Conservation (phyloP, 1,140 invertebrate species). For the Plutomurus gul region DNA sequence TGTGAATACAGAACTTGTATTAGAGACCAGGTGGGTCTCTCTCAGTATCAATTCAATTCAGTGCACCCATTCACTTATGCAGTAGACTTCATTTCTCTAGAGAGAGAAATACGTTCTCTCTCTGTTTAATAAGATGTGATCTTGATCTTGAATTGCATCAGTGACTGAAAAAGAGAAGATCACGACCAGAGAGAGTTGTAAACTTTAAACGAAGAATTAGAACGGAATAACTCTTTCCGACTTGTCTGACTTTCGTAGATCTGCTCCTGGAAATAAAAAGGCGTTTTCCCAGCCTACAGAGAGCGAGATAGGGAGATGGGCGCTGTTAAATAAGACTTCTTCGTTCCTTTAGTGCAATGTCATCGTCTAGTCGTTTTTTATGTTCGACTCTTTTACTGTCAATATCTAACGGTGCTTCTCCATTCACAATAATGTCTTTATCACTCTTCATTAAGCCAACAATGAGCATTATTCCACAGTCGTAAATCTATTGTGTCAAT, state of each 20-base stretch:
- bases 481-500: neutral
- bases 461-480: too few species aligned
- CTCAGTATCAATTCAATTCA: neutral
- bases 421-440: conserved; percentile 4
- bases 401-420: conserved; percentile 23
- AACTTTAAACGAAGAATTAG: neutral
- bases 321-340: neutral
- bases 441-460: neutral
- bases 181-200: neutral
- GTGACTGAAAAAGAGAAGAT: too few species aligned
- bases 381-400: neutral
- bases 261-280: neutral
- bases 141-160: conserved; percentile 11
- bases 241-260: too few species aligned
- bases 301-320: neutral
- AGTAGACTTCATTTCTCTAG: neutral
- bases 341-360: neutral
- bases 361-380: neutral
- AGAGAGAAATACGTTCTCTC: too few species aligned
- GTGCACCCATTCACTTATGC: neutral
- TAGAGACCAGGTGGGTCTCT: too few species aligned
- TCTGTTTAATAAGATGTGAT: neutral
- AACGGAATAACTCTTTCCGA: neutral
- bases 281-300: neutral
- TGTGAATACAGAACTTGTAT: too few species aligned